Conservation (phyloP, 35 echinoderm and acorn worm genomes). For the Stichopus chloronotus region DNA sequence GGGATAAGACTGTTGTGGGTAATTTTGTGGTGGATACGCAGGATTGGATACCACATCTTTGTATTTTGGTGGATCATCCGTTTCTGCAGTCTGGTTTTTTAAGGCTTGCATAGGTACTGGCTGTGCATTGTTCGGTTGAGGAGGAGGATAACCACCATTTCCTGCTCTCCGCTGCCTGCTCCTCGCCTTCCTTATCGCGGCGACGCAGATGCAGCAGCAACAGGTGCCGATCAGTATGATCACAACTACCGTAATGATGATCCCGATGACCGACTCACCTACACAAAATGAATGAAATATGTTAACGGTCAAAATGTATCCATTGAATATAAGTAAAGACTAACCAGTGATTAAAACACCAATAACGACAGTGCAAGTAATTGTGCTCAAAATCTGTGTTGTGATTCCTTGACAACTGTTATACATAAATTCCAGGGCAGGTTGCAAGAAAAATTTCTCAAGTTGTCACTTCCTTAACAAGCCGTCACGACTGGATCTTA, state of each 20-base stretch:
- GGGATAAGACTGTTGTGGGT: not conserved
- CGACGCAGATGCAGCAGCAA: not conserved
- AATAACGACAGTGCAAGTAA: too few species aligned
- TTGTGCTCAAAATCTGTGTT: too few species aligned
- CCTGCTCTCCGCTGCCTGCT: not conserved
- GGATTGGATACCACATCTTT: not conserved
- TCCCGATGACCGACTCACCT: not conserved
- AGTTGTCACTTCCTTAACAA: too few species aligned
- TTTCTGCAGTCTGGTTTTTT: not conserved
- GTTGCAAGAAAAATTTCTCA: too few species aligned
- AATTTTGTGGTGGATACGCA: not conserved
- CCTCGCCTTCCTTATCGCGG: not conserved
- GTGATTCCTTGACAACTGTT: too few species aligned
- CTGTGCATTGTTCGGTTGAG: not conserved
- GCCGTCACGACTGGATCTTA: too few species aligned
- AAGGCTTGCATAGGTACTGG: not conserved
- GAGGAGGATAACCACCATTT: not conserved
- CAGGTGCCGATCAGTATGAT: not conserved
- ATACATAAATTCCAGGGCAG: too few species aligned
- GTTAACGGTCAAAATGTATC: too few species aligned
- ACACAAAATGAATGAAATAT: too few species aligned
- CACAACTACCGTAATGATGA: not conserved
- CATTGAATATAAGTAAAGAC: too few species aligned
- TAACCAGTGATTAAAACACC: too few species aligned
- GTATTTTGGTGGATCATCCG: not conserved